Percentiles rank a stretch among this genome's conserved stretches.
These are phyloP conservation scores for Aphelinus atriplicis DNA, from an alignment of 1,140 invertebrate genomes.

Conservation along the genomic window DNA sequence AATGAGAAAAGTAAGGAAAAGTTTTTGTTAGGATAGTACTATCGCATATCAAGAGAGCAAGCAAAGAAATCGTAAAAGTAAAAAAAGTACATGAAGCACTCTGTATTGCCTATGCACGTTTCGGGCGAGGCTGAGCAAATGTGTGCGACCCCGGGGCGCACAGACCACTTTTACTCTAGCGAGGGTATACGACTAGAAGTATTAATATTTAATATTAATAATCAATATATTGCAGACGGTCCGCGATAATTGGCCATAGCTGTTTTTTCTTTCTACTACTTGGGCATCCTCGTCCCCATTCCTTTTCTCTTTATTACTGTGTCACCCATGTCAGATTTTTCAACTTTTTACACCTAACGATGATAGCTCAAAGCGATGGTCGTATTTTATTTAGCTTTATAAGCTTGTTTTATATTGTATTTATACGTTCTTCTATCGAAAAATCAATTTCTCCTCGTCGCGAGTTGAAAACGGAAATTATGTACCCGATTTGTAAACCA, in stretches of 20 bases:
- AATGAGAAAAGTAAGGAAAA: constrained; percentile 63
- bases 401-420: constrained; percentile 39
- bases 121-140: constrained; percentile 44
- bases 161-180: constrained; percentile 64
- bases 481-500: no score
- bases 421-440: constrained; percentile 30
- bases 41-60: constrained; percentile 63
- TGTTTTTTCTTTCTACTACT: constrained; percentile 47
- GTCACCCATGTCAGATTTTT: constrained; percentile 39
- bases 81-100: constrained; percentile 56
- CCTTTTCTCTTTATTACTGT: constrained; percentile 25
- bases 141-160: constrained; percentile 44
- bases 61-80: constrained; percentile 35
- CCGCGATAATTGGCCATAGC: constrained; percentile 60
- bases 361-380: constrained; percentile 30
- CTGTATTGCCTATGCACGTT: constrained; percentile 62
- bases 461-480: no score
- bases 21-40: constrained; percentile 60
- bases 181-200: constrained; percentile 67
- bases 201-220: constrained; percentile 65
- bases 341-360: constrained; percentile 23
- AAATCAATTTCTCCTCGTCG: neutral
- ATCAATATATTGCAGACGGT: constrained; percentile 57
- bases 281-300: constrained; percentile 33
- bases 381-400: constrained; percentile 26